These are phyloP conservation scores for Forbesichthys papilliferus DNA, from an alignment of 2,113 vertebrate genomes.

Conservation along the genomic window DNA sequence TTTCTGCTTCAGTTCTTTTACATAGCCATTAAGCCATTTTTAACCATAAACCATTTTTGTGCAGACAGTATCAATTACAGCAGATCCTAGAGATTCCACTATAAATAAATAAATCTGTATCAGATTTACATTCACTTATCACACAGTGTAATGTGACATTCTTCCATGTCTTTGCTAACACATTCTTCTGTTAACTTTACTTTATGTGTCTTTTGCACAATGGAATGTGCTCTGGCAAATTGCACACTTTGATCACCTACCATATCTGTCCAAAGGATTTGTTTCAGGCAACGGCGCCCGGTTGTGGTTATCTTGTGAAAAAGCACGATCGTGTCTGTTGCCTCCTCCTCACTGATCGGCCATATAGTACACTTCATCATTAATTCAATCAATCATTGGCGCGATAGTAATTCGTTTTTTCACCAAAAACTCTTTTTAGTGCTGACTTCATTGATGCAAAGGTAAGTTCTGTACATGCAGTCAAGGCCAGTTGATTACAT, in stretches of 20 bases:
- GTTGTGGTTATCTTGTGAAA: neutral
- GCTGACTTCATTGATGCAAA: too few relatives aligned
- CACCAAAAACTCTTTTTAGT: neutral
- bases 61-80: too few relatives aligned
- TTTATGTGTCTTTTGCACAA: constrained; percentile 15
- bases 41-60: too few relatives aligned
- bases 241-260: constrained; percentile 1
- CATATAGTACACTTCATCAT: too few relatives aligned
- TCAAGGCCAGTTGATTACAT: too few relatives aligned
- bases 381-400: neutral
- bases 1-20: too few relatives aligned
- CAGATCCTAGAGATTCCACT: too few relatives aligned
- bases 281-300: neutral
- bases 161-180: neutral
- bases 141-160: neutral
- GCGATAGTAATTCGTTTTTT: neutral
- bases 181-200: constrained; percentile 8
- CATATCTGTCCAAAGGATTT: constrained; percentile 21
- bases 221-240: constrained; percentile 19
- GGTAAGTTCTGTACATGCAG: too few relatives aligned
- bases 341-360: too few relatives aligned
- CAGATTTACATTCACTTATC: neutral
- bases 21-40: too few relatives aligned
- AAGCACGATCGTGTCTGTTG: too few relatives aligned
- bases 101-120: too few relatives aligned